Base-by-base conservation (phyloP, 1,140 invertebrate species). In the Aphaenogaster floridana region DNA sequence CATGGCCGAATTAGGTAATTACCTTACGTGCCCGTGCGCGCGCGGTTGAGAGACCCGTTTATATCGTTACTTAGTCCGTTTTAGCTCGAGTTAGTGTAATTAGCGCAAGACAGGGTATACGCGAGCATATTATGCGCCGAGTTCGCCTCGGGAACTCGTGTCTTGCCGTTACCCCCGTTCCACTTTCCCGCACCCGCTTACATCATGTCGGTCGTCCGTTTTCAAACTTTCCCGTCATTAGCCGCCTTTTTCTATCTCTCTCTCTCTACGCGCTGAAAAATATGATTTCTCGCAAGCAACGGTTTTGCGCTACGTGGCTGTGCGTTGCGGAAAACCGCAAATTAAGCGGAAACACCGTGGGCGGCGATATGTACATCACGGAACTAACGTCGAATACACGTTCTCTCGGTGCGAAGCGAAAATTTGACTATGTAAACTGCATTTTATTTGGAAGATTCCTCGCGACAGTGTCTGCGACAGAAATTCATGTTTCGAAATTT, bases 1-100 rank as follows among this genome's bases (percentile, higher is more conserved):
- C 84, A 88, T 83, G 78, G 86, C 80, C 89, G 90, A 93, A 93
- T 93, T 91, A 92, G 91, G 88, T 92, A 92, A 93, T 93, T 93
- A 93, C 88, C 36, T 42, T 68, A 72, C 64, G 59, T 77, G 78
- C 52, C 21, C 13, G 64, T 21, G 39, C 34, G n/a, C 72, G 42
- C 39, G 21, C 64, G 11, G 42, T 39, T 21, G 52, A 50, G 61
- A 21, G 52, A 88, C 81, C 72, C 87, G 63, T 91, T 93, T 89
- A 79, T 83, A 81, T 85, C 80, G 89, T 93, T 89, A 86, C 87
- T 89, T 92, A 87, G 87, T 86, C 80, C 92, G 88, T 89, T 93
- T 93, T 85, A 80, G 52, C 63, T 66, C 52, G 39, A 91, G 86
- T 92, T 91, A 78, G 87, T 77, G 78, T 90, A 93, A 94, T 93